Evolutionary conservation across 2,113 vertebrate species (phyloP), one percentile per base, ranked within the genome.

Genomic region (Irena cyanogastra): DNA sequence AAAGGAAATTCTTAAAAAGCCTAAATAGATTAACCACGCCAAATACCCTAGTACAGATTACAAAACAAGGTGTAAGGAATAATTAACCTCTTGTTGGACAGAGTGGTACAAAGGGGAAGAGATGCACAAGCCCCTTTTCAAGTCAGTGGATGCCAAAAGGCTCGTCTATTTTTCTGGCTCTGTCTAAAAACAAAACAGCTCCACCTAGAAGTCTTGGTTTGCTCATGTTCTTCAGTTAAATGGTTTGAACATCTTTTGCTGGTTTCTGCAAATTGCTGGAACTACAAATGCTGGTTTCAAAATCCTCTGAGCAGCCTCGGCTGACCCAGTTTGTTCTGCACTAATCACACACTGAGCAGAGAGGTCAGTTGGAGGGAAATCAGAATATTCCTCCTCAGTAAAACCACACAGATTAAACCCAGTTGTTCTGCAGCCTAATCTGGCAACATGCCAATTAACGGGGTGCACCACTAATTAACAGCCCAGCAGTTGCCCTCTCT

Each of bases 361-460:
- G 69, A 59, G 69, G 65, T 77, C 78, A 42, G 2, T 31, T 31
- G 63, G 70, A 68, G 65, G 41, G 37, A 75, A 76, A 84, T 33
- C 85, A 30, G 56, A 75, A 52, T 52, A 71, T 35, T 60, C 7
- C 31, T 37, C 35, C 35, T 30, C 69, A 42, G 21, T n/a, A 39
- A 74, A 92, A 26, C 1, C 10, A 42, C 39, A 44, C 16, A 39
- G 66, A 85, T 83, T 30, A 80, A 86, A 80, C 9, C 70, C 56
- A 45, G 33, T 53, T 26, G 4, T 74, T 71, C 52, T 68, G 3
- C 69, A 87, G 60, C 56, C 65, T 23, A 8, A 70, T 13, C 13
- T 41, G 56, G 78, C 68, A 69, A 17, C 14, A 2, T 0, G 0
- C 8, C 70, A 44, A n/a, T 27, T 42, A 77, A 35, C 0, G 0